Conservation (phyloP, 2,113 vertebrate genomes). For the Dasyprocta punctata region DNA sequence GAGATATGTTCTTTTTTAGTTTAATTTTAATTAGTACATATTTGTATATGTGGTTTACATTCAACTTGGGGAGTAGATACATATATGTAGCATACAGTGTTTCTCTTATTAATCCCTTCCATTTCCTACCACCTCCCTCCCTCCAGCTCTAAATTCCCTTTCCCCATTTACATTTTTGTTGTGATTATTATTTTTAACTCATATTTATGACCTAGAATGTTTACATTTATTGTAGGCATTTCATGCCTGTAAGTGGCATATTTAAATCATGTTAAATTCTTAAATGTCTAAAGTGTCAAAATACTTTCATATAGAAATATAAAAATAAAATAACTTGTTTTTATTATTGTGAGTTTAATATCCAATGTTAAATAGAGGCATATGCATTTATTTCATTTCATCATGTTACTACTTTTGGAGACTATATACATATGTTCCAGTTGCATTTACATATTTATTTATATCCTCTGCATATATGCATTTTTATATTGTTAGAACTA, state of each 20-base stretch:
- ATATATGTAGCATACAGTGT: not conserved
- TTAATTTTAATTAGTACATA: not conserved
- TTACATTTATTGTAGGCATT: not conserved
- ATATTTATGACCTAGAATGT: not conserved
- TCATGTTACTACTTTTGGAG: not conserved
- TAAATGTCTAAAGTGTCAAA: not conserved
- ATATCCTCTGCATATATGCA: not conserved
- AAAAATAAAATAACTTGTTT: not conserved
- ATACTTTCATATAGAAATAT: not conserved
- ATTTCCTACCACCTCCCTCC: not conserved
- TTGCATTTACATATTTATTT: not conserved
- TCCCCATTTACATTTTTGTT: not conserved
- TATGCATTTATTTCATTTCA: conserved; percentile 27
- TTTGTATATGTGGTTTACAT: not conserved
- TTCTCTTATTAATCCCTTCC: not conserved
- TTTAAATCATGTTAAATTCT: not conserved
- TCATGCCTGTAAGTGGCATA: not conserved
- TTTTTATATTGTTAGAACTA: not conserved
- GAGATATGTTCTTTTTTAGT: not conserved
- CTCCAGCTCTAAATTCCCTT: not conserved
- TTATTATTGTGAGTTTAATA: not conserved
- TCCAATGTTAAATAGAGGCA: not conserved
- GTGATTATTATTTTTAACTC: not conserved
- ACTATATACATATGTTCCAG: not conserved
- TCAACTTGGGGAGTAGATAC: not conserved